These are phyloP conservation scores for Plectus sambesii DNA, from an alignment of 1,140 invertebrate species.

Conservation along the genomic window DNA sequence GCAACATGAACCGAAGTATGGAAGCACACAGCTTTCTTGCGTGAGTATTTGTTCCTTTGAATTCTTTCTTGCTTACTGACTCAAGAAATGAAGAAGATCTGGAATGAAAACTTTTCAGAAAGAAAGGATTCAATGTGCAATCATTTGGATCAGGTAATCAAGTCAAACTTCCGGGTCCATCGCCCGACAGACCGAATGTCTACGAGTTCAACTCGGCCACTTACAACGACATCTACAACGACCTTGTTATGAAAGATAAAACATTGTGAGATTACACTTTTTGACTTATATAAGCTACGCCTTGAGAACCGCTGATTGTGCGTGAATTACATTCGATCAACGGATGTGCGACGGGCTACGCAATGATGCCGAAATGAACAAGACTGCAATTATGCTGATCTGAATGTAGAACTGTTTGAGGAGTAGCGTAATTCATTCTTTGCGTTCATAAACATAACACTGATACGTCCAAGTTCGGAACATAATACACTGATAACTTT, in stretches of 20 bases:
- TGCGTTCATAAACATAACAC: too few relatives aligned
- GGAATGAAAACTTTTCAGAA: slow-evolving; percentile 53
- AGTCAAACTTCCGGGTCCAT: slow-evolving; percentile 84
- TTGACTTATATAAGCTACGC: slow-evolving; percentile 7
- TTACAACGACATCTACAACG: slow-evolving; percentile 95
- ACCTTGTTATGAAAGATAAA: slow-evolving; percentile 60
- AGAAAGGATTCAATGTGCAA: slow-evolving; percentile 88
- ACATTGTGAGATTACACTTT: slow-evolving; percentile 44
- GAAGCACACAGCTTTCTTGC: slow-evolving; percentile 91
- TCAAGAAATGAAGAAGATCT: background rate
- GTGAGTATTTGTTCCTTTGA: slow-evolving; percentile 42
- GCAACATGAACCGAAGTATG: slow-evolving; percentile 99
- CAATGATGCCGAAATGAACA: too few relatives aligned
- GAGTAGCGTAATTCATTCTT: slow-evolving; percentile 7
- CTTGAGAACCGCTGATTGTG: background rate
- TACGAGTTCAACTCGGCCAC: slow-evolving; percentile 86
- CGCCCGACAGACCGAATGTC: slow-evolving; percentile 86
- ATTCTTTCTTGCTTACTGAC: background rate
- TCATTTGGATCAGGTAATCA: slow-evolving; percentile 91
- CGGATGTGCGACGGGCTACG: too few relatives aligned
- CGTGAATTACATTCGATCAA: too few relatives aligned
- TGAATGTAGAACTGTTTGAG: too few relatives aligned
- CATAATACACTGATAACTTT: slow-evolving; percentile 3
- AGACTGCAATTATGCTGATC: too few relatives aligned
- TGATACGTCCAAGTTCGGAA: too few relatives aligned